phyloP scores from a whole-genome alignment of 2,888 invertebrate species.

The Troides oblongomaculatus region DNA sequence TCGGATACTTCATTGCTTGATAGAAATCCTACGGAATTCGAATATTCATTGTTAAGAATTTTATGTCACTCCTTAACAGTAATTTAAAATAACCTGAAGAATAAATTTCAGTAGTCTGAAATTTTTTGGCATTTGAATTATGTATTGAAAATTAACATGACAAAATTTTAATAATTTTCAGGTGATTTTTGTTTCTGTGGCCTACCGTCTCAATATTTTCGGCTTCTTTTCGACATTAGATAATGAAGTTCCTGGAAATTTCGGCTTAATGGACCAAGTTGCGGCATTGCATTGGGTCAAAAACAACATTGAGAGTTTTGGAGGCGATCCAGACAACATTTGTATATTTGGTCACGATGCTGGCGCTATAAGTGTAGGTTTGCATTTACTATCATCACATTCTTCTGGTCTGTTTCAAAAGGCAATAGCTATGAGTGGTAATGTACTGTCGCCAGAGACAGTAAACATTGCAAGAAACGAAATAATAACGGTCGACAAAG shows the following conservation, averaged over 20 bases:
- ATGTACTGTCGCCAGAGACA: conserved; percentile 81
- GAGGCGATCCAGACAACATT: conserved; percentile 87
- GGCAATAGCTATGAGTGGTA: conserved; percentile 91
- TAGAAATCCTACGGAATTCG: no score
- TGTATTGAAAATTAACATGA: no score
- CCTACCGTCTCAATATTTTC: conserved; percentile 89
- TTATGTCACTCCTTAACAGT: no score
- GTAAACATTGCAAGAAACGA: conserved; percentile 83
- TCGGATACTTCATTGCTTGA: no score
- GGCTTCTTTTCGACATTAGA: conserved; percentile 91
- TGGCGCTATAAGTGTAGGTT: conserved; percentile 88
- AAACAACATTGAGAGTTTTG: conserved; percentile 86
- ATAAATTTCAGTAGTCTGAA: no score
- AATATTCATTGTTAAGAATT: not conserved
- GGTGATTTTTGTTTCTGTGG: conserved; percentile 88
- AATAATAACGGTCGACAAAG: conserved; percentile 80
- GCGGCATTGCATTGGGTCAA: conserved; percentile 90
- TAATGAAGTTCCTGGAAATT: conserved; percentile 88
- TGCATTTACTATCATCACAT: conserved; percentile 85
- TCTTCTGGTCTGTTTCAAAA: conserved; percentile 85
- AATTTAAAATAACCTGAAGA: no score
- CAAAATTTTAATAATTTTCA: conserved; percentile 49
- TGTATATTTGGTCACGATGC: conserved; percentile 90
- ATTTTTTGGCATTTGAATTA: no score
- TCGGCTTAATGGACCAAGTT: conserved; percentile 89